Evolutionary conservation across 2,113 vertebrate species (phyloP).

Genomic region (Misgurnus anguillicaudatus): DNA sequence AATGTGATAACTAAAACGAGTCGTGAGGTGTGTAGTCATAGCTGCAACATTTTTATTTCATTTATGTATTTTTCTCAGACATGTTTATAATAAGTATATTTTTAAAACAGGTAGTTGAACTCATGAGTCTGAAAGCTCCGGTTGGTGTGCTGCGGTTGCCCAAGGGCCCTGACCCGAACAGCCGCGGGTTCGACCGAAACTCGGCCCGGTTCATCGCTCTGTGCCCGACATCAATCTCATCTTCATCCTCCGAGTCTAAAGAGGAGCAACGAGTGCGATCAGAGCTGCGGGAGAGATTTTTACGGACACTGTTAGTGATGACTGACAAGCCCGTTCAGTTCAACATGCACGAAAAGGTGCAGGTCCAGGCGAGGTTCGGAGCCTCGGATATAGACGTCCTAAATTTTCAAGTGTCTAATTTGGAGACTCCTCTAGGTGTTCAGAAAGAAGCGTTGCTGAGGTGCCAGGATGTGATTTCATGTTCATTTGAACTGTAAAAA

Average conservation of each 20-base stretch:
- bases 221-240: slow-evolving; percentile 65
- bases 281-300: slow-evolving; percentile 78
- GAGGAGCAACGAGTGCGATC: slow-evolving; percentile 76
- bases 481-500: slow-evolving; percentile 74
- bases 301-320: slow-evolving; percentile 82
- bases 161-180: slow-evolving; percentile 72
- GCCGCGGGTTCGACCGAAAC: slow-evolving; percentile 80
- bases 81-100: background rate
- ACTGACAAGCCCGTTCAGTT: slow-evolving; percentile 75
- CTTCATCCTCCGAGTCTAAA: slow-evolving; percentile 38
- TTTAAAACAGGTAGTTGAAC: background rate
- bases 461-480: slow-evolving; percentile 84
- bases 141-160: slow-evolving; percentile 73
- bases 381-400: slow-evolving; percentile 84
- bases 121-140: slow-evolving; percentile 58
- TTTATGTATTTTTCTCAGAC: background rate
- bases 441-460: slow-evolving; percentile 85
- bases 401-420: slow-evolving; percentile 85
- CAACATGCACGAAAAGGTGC: slow-evolving; percentile 79
- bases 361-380: slow-evolving; percentile 78
- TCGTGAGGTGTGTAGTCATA: background rate
- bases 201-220: slow-evolving; percentile 69
- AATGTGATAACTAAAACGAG: background rate
- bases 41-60: background rate
- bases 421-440: slow-evolving; percentile 86